A percentile compares a stretch with the other conserved stretches of the same genome.
These are phyloP conservation scores for Dasyprocta punctata DNA, from an alignment of 2,113 vertebrate species.

Conservation along the genomic window DNA sequence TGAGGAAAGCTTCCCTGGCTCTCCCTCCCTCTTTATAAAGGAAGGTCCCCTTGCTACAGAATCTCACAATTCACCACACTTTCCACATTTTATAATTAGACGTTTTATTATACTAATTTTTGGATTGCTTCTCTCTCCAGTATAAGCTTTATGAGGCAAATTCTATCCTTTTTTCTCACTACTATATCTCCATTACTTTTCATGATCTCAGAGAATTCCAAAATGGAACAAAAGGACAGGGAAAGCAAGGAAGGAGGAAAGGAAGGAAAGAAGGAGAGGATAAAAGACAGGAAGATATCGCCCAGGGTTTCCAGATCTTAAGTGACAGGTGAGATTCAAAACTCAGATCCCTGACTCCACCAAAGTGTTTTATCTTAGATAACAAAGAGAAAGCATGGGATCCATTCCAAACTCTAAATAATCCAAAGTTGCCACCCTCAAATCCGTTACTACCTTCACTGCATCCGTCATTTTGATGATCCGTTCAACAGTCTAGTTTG, in stretches of 20 bases:
- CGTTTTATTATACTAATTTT: not conserved
- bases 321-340: not conserved
- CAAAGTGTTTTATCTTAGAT: not conserved
- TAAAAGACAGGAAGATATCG: not conserved
- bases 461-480: not conserved
- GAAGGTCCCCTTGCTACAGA: not conserved
- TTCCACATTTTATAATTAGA: not conserved
- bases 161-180: not conserved
- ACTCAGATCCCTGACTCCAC: not conserved
- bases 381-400: not conserved
- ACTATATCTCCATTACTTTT: not conserved
- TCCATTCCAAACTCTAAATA: not conserved
- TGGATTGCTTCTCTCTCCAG: not conserved
- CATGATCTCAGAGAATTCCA: not conserved
- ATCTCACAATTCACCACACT: not conserved
- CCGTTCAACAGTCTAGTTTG: not conserved
- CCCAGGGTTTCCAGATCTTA: not conserved
- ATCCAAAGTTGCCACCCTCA: not conserved
- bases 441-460: too few relatives aligned
- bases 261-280: too few relatives aligned
- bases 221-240: not conserved
- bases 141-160: not conserved
- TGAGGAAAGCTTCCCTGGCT: not conserved
- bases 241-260: not conserved
- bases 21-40: not conserved